Evolutionary conservation across 2,797 vertebrate genomes (phyloP).

Genomic region (Notoglanidium macrostoma): DNA sequence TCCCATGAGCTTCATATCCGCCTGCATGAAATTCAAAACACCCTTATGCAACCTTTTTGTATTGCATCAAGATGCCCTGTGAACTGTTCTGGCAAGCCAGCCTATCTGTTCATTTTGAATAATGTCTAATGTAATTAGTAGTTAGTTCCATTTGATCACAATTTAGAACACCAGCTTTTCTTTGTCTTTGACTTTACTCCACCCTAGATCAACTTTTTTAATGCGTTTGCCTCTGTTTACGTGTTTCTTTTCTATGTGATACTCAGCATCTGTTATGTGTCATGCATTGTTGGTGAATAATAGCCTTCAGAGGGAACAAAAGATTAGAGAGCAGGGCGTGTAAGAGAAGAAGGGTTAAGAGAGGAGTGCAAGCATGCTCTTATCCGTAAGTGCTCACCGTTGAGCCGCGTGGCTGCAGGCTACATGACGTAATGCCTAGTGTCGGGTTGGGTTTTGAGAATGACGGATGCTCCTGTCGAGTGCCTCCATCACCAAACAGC

Average conservation of each 20-base stretch:
- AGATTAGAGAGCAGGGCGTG: slow-evolving; percentile 43
- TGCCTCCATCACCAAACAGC: slow-evolving; percentile 45
- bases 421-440: slow-evolving; percentile 50
- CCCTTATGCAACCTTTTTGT: background rate
- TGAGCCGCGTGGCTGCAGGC: slow-evolving; percentile 47
- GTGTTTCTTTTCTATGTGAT: slow-evolving; percentile 63
- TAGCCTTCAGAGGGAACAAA: slow-evolving; percentile 52
- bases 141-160: background rate
- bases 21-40: background rate
- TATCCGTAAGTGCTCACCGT: slow-evolving; percentile 34
- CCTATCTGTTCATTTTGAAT: background rate
- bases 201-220: slow-evolving; percentile 51
- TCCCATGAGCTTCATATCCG: background rate
- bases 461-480: slow-evolving; percentile 50
- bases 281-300: slow-evolving; percentile 55
- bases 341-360: slow-evolving; percentile 45
- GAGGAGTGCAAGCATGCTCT: slow-evolving; percentile 23
- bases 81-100: background rate
- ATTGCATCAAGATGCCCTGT: background rate
- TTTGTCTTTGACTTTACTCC: slow-evolving; percentile 56
- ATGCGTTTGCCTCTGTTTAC: slow-evolving; percentile 45
- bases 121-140: background rate
- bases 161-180: background rate
- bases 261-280: slow-evolving; percentile 59
- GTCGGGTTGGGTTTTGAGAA: slow-evolving; percentile 48